Percentiles rank a stretch among this genome's conserved stretches.
phyloP scores from a whole-genome alignment of 2,113 vertebrate species.

The Crotalus horridus region DNA sequence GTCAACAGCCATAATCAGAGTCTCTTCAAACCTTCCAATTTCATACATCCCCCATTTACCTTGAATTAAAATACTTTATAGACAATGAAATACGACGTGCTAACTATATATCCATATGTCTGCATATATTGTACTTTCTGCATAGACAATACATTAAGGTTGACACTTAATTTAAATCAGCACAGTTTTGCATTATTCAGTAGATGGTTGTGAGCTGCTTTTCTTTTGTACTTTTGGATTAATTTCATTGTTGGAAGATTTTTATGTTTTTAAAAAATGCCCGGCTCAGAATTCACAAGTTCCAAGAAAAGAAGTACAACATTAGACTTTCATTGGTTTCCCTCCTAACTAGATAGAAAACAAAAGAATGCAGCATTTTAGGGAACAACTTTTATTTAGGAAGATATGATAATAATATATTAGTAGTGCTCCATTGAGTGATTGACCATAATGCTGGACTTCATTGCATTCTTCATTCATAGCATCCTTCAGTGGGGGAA shows the following conservation, averaged over 20 bases:
- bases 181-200: slow-evolving; percentile 66
- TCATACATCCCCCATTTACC: slow-evolving; percentile 52
- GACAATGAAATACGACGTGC: slow-evolving; percentile 67
- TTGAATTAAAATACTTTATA: slow-evolving; percentile 60
- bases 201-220: slow-evolving; percentile 65
- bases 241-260: slow-evolving; percentile 71
- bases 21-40: slow-evolving; percentile 53
- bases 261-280: slow-evolving; percentile 67
- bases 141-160: slow-evolving; percentile 52
- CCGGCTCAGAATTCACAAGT: slow-evolving; percentile 60
- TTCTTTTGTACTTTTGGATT: slow-evolving; percentile 71
- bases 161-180: slow-evolving; percentile 67
- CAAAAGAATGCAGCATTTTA: slow-evolving; percentile 4
- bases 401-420: background rate
- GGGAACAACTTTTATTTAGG: slow-evolving; percentile 38
- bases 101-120: slow-evolving; percentile 48
- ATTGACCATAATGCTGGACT: background rate
- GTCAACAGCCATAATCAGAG: slow-evolving; percentile 52
- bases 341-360: slow-evolving; percentile 15
- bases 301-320: slow-evolving; percentile 55
- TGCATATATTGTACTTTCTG: slow-evolving; percentile 47
- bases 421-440: background rate
- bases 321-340: slow-evolving; percentile 50
- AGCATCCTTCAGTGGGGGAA: background rate
- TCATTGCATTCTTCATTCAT: background rate